A percentile compares a stretch with the other conserved stretches of the same genome.
Evolutionary conservation across 2,797 vertebrate genomes (phyloP).

Genomic region (Lagorchestes hirsutus): DNA sequence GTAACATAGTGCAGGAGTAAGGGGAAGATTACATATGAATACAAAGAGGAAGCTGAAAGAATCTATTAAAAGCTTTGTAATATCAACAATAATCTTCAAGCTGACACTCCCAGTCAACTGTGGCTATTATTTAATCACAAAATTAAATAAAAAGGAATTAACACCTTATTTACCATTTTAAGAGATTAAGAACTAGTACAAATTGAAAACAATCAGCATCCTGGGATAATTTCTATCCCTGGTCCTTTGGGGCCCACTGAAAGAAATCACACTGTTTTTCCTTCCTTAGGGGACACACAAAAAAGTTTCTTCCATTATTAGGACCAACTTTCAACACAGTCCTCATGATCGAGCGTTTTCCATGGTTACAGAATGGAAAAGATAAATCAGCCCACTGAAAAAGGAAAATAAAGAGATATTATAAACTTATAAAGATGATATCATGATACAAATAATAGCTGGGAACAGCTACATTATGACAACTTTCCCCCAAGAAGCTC

Average conservation of each 20-base stretch:
- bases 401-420: slow-evolving; percentile 60
- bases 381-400: slow-evolving; percentile 94
- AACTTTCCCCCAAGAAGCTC: neutral
- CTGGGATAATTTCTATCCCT: slow-evolving; percentile 83
- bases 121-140: neutral
- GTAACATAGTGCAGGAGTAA: neutral
- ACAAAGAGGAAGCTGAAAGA: neutral
- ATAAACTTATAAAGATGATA: neutral
- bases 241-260: slow-evolving; percentile 90
- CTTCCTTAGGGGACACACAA: slow-evolving; percentile 90
- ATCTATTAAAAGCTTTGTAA: neutral
- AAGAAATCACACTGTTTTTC: slow-evolving; percentile 95
- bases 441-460: fast-evolving
- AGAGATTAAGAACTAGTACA: slow-evolving; percentile 25
- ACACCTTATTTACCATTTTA: slow-evolving; percentile 40
- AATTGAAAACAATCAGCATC: slow-evolving; percentile 76
- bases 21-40: neutral
- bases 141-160: neutral
- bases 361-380: slow-evolving; percentile 94
- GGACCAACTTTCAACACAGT: slow-evolving; percentile 95
- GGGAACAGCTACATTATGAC: no score
- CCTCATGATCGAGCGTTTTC: slow-evolving; percentile 91
- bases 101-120: neutral
- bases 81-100: slow-evolving; percentile 10
- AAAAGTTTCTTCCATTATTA: slow-evolving; percentile 96